Conservation (phyloP, 2,113 vertebrate species). For the Cyprinus carpio region DNA sequence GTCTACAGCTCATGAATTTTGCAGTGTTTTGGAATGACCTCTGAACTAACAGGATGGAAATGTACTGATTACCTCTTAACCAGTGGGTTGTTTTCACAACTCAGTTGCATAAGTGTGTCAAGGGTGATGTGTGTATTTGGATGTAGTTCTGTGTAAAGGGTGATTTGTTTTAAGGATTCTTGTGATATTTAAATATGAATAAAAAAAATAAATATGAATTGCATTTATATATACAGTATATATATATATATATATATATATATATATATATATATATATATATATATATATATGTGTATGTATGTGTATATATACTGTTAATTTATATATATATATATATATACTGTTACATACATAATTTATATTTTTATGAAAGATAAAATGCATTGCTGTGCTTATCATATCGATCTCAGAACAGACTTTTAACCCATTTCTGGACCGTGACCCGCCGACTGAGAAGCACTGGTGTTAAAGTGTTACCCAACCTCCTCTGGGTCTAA, state of each 20-base stretch:
- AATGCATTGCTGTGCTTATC: neutral
- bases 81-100: neutral
- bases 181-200: neutral
- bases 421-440: too few species aligned
- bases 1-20: neutral
- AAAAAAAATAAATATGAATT: too few species aligned
- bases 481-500: neutral
- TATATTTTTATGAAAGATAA: neutral
- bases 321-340: neutral
- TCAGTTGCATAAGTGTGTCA: constrained; percentile 9
- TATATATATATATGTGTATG: too few species aligned
- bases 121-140: neutral
- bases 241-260: too few species aligned
- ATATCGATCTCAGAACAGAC: neutral
- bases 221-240: too few species aligned
- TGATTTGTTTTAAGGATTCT: neutral
- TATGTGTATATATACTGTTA: too few species aligned
- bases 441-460: neutral
- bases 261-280: too few species aligned
- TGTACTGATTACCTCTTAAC: neutral
- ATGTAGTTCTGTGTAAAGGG: neutral
- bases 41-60: neutral
- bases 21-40: neutral
- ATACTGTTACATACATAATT: neutral
- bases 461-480: neutral